These are phyloP conservation scores for Balanococcus diminutus DNA, from an alignment of 2,888 invertebrate genomes.

Conservation along the genomic window DNA sequence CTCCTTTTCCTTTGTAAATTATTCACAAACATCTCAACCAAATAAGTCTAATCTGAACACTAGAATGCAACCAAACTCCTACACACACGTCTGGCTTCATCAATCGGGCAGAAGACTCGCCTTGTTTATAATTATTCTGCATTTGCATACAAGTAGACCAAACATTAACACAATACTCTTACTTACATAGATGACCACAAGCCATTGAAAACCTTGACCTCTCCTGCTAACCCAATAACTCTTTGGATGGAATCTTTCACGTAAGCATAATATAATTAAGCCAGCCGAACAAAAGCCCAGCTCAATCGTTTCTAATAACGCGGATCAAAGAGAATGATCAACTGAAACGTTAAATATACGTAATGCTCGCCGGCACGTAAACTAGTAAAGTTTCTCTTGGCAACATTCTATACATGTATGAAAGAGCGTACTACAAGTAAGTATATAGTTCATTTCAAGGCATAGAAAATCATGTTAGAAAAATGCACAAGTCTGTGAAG, in stretches of 20 bases:
- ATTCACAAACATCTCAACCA: background rate
- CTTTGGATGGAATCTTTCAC: background rate
- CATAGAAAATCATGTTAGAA: background rate
- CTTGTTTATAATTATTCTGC: background rate
- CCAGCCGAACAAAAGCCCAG: background rate
- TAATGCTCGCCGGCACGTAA: conserved; percentile 6
- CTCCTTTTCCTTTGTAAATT: background rate
- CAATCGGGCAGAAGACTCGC: background rate
- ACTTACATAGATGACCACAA: background rate
- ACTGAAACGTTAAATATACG: conserved; percentile 17
- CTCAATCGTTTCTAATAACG: conserved; percentile 14
- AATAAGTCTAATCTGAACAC: background rate
- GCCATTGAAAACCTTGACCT: background rate
- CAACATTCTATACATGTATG: background rate
- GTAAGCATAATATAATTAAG: background rate
- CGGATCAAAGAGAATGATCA: conserved; percentile 5
- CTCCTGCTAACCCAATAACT: background rate
- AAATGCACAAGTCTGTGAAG: background rate
- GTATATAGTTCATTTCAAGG: background rate
- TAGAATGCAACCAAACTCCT: background rate
- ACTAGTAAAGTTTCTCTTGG: background rate
- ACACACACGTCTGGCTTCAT: background rate
- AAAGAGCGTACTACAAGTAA: no score
- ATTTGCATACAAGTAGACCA: background rate
- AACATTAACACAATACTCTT: no score